Conservation (phyloP, 2,797 vertebrate species). For the Anabacerthia variegaticeps region DNA sequence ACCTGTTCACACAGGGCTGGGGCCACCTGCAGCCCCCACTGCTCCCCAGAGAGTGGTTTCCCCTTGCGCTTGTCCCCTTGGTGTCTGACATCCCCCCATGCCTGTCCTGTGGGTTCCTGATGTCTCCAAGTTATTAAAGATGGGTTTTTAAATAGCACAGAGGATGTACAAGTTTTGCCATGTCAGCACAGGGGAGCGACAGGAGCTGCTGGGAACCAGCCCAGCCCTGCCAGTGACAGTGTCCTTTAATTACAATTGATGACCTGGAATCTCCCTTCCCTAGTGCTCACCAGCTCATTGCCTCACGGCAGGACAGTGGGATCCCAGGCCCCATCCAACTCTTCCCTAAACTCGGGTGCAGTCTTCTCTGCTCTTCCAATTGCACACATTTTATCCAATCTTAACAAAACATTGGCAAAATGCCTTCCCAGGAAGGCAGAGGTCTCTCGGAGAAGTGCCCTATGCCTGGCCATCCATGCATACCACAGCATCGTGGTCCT, state of each 20-base stretch:
- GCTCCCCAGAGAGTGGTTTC: not conserved
- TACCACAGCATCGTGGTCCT: fast-evolving
- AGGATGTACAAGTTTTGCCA: not conserved
- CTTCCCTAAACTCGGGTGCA: fast-evolving
- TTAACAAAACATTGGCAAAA: not conserved
- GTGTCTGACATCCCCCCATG: not conserved
- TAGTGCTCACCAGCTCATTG: not conserved
- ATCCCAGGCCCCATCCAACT: not conserved
- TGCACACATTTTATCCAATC: not conserved
- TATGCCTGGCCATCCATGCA: fast-evolving
- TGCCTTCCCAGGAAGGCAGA: not conserved
- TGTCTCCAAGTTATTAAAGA: not conserved
- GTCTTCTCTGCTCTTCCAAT: not conserved
- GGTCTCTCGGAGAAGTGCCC: not conserved
- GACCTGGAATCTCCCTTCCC: not conserved
- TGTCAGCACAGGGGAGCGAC: slow-evolving; percentile 19
- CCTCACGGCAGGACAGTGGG: not conserved
- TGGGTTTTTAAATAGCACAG: not conserved
- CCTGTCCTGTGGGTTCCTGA: not conserved
- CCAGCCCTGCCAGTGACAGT: not conserved
- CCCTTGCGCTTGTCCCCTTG: not conserved
- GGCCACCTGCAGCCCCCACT: not conserved
- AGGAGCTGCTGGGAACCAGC: slow-evolving; percentile 9
- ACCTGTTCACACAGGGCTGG: not conserved
- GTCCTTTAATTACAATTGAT: slow-evolving; percentile 1